A percentile compares a stretch with the other conserved stretches of the same genome.
Evolutionary conservation across 2,888 invertebrate species (phyloP).

Genomic region (Pemphredon lugubris): DNA sequence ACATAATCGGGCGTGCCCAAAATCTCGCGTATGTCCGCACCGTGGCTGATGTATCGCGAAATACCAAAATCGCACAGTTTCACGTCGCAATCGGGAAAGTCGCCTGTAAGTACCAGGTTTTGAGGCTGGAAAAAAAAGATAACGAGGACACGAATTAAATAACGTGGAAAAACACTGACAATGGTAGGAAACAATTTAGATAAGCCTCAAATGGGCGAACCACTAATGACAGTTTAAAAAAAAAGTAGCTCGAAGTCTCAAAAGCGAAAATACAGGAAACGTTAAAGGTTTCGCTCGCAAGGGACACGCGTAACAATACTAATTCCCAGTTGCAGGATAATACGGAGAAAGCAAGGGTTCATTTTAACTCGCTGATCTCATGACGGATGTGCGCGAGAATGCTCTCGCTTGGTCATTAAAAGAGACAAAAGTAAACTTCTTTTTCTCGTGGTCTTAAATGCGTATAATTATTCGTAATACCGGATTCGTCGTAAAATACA

Average conservation of each 20-base stretch:
- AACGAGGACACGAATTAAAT: no score
- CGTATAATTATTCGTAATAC: constrained; percentile 36
- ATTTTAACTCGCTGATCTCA: constrained; percentile 21
- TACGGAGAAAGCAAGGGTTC: constrained; percentile 30
- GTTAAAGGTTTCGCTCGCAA: background rate
- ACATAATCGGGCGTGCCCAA: constrained; percentile 98
- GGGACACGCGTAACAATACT: constrained; percentile 1
- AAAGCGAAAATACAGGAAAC: background rate
- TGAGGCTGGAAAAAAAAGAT: constrained; percentile 91
- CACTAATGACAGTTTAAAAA: no score
- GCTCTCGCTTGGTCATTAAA: constrained; percentile 7
- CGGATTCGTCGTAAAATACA: constrained; percentile 25
- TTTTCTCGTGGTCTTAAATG: no score
- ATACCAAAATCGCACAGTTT: constrained; percentile 97
- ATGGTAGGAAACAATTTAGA: no score
- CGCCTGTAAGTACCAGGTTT: constrained; percentile 93
- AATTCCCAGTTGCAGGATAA: constrained; percentile 14
- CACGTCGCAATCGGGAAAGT: constrained; percentile 89
- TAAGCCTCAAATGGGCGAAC: no score
- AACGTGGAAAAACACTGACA: no score
- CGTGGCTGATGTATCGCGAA: constrained; percentile 94
- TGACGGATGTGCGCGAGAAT: constrained; percentile 3
- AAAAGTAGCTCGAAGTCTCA: background rate
- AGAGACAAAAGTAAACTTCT: constrained; percentile 35
- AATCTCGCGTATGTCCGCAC: constrained; percentile 96